Evolutionary conservation across 2,888 invertebrate species (phyloP).

Genomic region (Ectemnius lituratus): DNA sequence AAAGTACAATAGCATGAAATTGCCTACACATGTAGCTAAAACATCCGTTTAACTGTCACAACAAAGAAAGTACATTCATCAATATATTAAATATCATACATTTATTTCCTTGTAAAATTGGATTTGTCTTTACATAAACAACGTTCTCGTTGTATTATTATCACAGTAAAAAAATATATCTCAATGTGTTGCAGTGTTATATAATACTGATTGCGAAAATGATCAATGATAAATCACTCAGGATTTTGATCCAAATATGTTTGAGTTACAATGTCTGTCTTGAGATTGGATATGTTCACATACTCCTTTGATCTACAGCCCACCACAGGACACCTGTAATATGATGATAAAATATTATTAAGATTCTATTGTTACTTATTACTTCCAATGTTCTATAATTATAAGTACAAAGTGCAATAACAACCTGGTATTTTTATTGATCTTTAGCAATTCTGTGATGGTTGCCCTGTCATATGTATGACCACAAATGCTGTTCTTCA

Average conservation of each 20-base stretch:
- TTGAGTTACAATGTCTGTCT: conserved; percentile 64
- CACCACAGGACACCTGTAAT: conserved; percentile 70
- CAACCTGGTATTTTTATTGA: conserved; percentile 68
- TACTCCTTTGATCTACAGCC: conserved; percentile 68
- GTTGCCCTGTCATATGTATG: conserved; percentile 71
- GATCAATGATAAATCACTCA: background rate
- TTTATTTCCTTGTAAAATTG: no score
- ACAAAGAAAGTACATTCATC: no score
- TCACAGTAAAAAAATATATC: no score
- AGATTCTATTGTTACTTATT: background rate
- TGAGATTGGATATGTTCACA: conserved; percentile 57
- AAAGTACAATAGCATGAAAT: conserved; percentile 38
- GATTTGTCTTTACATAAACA: no score
- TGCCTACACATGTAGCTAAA: background rate
- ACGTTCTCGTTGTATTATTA: no score
- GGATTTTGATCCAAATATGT: conserved; percentile 64
- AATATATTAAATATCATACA: no score
- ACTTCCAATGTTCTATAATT: background rate
- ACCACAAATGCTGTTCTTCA: conserved; percentile 70
- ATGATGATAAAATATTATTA: conserved; percentile 14
- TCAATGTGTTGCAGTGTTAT: no score
- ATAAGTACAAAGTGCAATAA: background rate
- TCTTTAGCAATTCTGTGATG: conserved; percentile 60
- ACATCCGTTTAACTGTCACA: no score
- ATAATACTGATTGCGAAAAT: no score